These are phyloP conservation scores for Campoletis raptor DNA, from an alignment of 2,888 invertebrate genomes.

Conservation along the genomic window DNA sequence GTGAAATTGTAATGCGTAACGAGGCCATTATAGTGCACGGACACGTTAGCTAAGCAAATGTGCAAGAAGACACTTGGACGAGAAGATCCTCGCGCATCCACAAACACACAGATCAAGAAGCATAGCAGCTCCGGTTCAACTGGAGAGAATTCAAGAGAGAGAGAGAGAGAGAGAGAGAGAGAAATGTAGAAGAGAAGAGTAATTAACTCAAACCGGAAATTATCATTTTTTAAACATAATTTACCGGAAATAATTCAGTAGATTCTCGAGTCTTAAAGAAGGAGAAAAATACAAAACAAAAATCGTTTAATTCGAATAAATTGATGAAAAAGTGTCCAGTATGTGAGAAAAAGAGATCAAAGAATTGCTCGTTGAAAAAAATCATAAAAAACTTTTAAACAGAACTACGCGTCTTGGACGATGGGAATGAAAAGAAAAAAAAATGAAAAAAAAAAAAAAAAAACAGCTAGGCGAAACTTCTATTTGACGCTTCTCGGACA, in stretches of 20 bases:
- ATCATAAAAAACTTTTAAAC: no score
- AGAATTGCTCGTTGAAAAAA: no score
- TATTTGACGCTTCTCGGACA: no score
- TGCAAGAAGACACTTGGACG: neutral
- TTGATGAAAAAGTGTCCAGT: no score
- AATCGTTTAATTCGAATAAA: no score
- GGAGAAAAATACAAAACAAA: neutral
- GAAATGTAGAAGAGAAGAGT: neutral
- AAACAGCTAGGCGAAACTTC: no score
- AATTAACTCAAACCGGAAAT: constrained; percentile 57
- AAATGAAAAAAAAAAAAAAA: no score
- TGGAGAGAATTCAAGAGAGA: neutral
- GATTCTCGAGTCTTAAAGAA: neutral
- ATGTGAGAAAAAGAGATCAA: no score
- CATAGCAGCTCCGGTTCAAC: constrained; percentile 1
- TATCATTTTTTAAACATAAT: constrained; percentile 10
- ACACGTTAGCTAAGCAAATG: neutral
- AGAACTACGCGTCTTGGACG: no score
- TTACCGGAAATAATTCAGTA: neutral
- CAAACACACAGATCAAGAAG: neutral
- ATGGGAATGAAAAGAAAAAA: no score
- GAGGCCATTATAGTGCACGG: constrained; percentile 65
- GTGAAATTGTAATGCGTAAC: constrained; percentile 67
- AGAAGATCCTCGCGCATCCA: neutral
- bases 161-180: neutral